Percentiles rank a stretch among this genome's conserved stretches.
phyloP scores from a whole-genome alignment of 1,140 invertebrate genomes.

The Sinella curviseta region DNA sequence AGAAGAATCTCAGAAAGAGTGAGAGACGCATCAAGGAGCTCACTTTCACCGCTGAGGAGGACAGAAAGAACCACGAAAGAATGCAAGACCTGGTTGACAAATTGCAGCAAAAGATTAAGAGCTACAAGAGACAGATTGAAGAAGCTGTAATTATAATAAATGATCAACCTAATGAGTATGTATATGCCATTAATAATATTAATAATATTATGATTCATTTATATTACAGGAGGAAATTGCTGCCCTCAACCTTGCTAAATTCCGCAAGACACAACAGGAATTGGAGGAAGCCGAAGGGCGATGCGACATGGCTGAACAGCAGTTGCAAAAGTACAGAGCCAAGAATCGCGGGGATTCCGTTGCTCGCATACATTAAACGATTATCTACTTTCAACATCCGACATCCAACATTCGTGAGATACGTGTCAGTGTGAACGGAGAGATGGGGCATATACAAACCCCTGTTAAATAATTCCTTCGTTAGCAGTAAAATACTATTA shows the following conservation, averaged over 20 bases:
- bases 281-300: constrained; percentile 62
- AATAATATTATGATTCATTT: neutral
- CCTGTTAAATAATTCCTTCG: neutral
- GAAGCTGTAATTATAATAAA: constrained; percentile 68
- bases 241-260: constrained; percentile 65
- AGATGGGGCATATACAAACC: neutral
- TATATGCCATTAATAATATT: constrained; percentile 13
- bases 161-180: neutral
- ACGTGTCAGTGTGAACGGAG: neutral
- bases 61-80: constrained; percentile 95
- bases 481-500: neutral
- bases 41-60: constrained; percentile 93
- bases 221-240: constrained; percentile 62
- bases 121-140: constrained; percentile 98
- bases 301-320: constrained; percentile 59
- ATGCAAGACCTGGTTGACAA: constrained; percentile 98
- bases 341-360: constrained; percentile 50
- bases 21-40: constrained; percentile 93
- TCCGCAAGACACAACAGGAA: constrained; percentile 61
- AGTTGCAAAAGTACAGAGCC: constrained; percentile 59
- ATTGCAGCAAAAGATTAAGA: constrained; percentile 98
- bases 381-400: neutral
- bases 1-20: constrained; percentile 91
- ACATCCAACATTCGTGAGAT: neutral
- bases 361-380: neutral